Percentiles rank a stretch among this genome's conserved stretches.
Evolutionary conservation across 1,140 invertebrate species (phyloP).

Genomic region (Chelonus insularis): DNA sequence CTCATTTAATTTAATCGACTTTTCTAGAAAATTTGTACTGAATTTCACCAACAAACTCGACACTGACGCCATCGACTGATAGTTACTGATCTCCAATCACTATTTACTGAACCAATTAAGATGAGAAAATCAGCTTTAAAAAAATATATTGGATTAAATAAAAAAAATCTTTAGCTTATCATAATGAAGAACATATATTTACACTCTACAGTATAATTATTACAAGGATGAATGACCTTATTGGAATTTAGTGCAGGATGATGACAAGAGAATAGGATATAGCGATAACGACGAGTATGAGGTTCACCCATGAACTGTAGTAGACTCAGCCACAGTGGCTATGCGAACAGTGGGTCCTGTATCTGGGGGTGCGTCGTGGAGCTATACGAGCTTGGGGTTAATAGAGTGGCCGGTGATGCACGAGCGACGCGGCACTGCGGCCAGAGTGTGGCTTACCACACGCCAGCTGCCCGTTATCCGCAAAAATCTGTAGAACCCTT

Average conservation of each 20-base stretch:
- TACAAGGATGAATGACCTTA: not conserved
- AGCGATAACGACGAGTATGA: not conserved
- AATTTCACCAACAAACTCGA: too few relatives aligned
- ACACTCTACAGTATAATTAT: too few relatives aligned
- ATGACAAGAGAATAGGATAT: not conserved
- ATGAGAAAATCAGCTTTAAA: too few relatives aligned
- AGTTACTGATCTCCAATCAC: too few relatives aligned
- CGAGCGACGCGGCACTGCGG: conserved; percentile 53
- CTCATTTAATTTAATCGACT: too few relatives aligned
- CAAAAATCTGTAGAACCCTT: conserved; percentile 48
- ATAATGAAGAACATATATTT: too few relatives aligned
- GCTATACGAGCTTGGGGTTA: conserved; percentile 50
- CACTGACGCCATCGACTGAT: too few relatives aligned
- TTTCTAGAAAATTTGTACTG: too few relatives aligned
- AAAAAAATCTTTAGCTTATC: too few relatives aligned
- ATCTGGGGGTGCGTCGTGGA: conserved; percentile 16
- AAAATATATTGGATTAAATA: too few relatives aligned
- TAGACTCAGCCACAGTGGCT: conserved; percentile 5
- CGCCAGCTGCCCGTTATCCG: conserved; percentile 54
- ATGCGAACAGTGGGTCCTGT: conserved; percentile 8
- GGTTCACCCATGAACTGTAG: conserved; percentile 5
- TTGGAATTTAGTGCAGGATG: not conserved
- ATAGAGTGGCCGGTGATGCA: conserved; percentile 56
- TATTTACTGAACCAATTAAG: too few relatives aligned
- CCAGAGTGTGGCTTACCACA: conserved; percentile 51